Percentiles rank a stretch among this genome's conserved stretches.
Evolutionary conservation across 2,888 invertebrate species (phyloP).

Genomic region (Drosophila emarginata): DNA sequence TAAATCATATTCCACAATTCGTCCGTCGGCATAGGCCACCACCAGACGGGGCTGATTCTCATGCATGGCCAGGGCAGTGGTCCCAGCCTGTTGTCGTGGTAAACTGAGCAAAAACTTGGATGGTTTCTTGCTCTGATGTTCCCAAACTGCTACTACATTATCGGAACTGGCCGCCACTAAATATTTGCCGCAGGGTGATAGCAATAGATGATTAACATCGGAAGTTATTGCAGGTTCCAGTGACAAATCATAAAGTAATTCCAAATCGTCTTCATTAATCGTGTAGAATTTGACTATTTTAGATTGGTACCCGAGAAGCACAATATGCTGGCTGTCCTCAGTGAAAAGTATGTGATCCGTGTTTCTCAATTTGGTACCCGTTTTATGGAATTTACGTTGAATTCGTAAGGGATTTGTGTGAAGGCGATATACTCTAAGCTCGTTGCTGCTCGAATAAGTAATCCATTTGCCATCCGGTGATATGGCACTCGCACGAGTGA

Average conservation of each 20-base stretch:
- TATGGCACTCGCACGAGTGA: conserved; percentile 88
- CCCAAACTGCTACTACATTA: conserved; percentile 88
- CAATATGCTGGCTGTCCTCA: conserved; percentile 81
- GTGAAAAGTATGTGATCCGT: conserved; percentile 82
- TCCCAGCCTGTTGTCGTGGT: conserved; percentile 88
- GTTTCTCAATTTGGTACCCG: conserved; percentile 77
- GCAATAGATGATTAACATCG: conserved; percentile 82
- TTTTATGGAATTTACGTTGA: conserved; percentile 62
- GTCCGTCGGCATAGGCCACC: conserved; percentile 90
- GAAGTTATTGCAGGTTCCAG: neutral
- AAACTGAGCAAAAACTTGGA: conserved; percentile 84
- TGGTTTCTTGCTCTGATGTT: conserved; percentile 78
- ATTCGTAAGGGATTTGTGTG: conserved; percentile 55
- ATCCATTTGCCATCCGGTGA: conserved; percentile 89
- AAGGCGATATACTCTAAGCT: conserved; percentile 85
- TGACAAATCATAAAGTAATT: conserved; percentile 78
- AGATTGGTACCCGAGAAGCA: conserved; percentile 81
- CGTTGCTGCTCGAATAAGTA: conserved; percentile 88
- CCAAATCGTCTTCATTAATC: conserved; percentile 69
- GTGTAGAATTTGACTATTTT: conserved; percentile 82
- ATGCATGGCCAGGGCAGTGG: conserved; percentile 89
- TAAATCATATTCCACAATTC: conserved; percentile 91
- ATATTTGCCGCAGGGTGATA: conserved; percentile 85
- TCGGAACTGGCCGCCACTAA: conserved; percentile 87
- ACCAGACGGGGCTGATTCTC: conserved; percentile 85